Conservation (phyloP, 2,888 invertebrate species). For the Spilarctia lutea region DNA sequence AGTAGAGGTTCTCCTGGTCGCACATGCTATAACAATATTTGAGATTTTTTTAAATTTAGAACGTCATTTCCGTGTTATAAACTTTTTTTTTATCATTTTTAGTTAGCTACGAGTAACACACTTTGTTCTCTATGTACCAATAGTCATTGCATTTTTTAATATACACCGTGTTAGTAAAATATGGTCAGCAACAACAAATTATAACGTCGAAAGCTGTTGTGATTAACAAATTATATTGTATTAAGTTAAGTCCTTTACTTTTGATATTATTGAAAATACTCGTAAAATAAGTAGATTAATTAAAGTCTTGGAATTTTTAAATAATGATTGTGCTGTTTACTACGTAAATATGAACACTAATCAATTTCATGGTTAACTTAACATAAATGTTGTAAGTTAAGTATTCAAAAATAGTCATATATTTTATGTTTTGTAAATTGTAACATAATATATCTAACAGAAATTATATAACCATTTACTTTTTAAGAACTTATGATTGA, state of each 20-base stretch:
- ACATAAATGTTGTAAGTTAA: not conserved
- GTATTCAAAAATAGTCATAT: no score
- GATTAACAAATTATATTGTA: not conserved
- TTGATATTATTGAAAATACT: no score
- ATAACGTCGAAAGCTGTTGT: not conserved
- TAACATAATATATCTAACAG: no score
- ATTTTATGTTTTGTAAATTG: no score
- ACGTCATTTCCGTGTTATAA: not conserved
- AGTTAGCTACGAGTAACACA: no score
- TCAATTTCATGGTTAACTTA: not conserved
- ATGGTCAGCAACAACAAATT: not conserved
- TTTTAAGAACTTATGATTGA: no score
- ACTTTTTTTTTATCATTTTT: not conserved
- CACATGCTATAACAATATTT: slow-evolving; percentile 78
- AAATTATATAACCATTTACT: no score
- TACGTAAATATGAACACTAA: not conserved
- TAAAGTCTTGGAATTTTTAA: no score
- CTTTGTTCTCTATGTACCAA: not conserved
- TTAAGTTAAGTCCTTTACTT: no score
- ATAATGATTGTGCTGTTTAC: not conserved
- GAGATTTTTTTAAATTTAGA: slow-evolving; percentile 12
- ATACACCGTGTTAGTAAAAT: not conserved
- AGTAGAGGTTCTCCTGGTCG: slow-evolving; percentile 88
- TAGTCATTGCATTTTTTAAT: no score
- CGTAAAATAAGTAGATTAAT: no score